Evolutionary conservation across 1,140 invertebrate species (phyloP), one percentile per base, ranked within the genome.

Genomic region (Scaptomyza hsui): DNA sequence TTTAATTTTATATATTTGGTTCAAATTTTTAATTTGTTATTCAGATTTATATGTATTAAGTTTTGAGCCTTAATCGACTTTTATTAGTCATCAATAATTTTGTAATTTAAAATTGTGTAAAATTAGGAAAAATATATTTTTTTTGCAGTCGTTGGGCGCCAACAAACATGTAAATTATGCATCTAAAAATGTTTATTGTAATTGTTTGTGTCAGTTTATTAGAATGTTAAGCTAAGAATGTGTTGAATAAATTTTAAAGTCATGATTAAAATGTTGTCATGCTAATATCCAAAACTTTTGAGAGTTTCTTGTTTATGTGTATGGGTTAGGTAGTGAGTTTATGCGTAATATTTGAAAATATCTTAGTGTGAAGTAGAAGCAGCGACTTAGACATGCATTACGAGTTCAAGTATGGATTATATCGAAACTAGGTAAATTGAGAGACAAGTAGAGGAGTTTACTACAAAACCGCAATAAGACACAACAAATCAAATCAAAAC

Each of bases 371-470:
- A 72, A 44, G 48, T 42, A 42, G 61, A 53, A 78, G 60, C 60
- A 59, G 32, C 71, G 55, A 51, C 67, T 72, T 61, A 57, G 72
- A 75, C 82, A 86, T 86, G 82, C 82, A 72, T 75, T 83, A 75
- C 26, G 47, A 65, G 41, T 65, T 68, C 64, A 77, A 69, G 59
- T 69, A 45, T 53, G 67, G 57, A 72, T 63, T 86, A 57, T 15
- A 55, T 56, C 45, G 24, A 67, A 19, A 61, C 39, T 48, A 29
- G 49, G 45, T 37, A 51, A 48, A 51, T 65, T 65, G 47, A 72
- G 64, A 72, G 49, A 56, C 78, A 78, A 88, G 78, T 82, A 78
- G 82, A 88, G 82, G 82, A 88, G 82, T 88, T 80, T 71, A 68
- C 71, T 48, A 68, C 64, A 45, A 65, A 57, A 48, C 53, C 74